Conservation (phyloP, 1,140 invertebrate species). For the Drosophila insularis region DNA sequence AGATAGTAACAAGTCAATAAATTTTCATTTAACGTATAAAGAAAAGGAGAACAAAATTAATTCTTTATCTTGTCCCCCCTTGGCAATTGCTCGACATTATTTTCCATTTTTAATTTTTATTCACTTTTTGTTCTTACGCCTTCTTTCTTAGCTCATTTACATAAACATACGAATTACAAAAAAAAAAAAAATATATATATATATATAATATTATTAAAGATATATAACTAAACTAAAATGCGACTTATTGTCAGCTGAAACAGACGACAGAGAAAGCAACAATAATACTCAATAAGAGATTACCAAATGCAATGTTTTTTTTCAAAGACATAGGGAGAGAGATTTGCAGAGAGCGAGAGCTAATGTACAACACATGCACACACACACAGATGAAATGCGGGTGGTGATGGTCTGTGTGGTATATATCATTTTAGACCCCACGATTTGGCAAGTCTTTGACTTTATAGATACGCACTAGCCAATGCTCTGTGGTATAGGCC, state of each 20-base stretch:
- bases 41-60: no score
- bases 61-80: no score
- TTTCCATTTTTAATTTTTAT: background rate
- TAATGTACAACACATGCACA: background rate
- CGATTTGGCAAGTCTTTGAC: conserved; percentile 95
- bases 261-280: conserved; percentile 20
- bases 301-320: conserved; percentile 7
- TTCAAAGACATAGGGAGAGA: background rate
- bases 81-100: background rate
- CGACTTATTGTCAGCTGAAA: conserved; percentile 1
- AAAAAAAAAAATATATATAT: background rate
- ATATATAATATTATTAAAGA: background rate
- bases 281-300: conserved; percentile 44
- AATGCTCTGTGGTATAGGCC: conserved; percentile 97
- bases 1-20: no score
- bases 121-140: background rate
- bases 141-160: conserved; percentile 1
- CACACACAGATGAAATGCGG: background rate
- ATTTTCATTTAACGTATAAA: no score
- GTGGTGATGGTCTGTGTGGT: no score
- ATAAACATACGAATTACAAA: background rate
- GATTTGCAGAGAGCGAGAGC: background rate
- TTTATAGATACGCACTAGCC: conserved; percentile 97
- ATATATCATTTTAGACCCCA: conserved; percentile 84
- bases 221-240: conserved; percentile 26